Evolutionary conservation across 2,888 invertebrate species (phyloP).

Genomic region (Chymomyza procnemis): DNA sequence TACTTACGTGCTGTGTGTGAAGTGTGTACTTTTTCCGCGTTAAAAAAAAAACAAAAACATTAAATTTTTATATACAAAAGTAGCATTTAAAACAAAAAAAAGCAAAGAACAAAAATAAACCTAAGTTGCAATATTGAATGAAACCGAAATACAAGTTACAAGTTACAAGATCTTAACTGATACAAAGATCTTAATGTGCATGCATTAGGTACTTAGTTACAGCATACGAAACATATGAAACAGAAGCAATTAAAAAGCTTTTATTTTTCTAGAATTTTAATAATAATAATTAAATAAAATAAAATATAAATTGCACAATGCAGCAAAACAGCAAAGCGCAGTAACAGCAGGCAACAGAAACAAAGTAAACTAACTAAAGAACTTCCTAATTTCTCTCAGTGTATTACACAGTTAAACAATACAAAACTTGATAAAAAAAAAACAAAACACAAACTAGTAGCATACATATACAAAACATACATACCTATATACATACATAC

Average conservation of each 20-base stretch:
- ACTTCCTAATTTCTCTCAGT: conserved; percentile 78
- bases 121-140: conserved; percentile 28
- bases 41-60: conserved; percentile 26
- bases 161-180: not conserved
- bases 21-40: conserved; percentile 29
- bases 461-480: conserved; percentile 28
- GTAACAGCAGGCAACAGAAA: conserved; percentile 19
- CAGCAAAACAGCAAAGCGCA: conserved; percentile 6
- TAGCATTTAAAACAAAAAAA: conserved; percentile 1
- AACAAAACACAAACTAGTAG: conserved; percentile 31
- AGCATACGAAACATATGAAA: conserved; percentile 44
- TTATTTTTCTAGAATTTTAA: conserved; percentile 78
- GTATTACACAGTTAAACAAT: conserved; percentile 57
- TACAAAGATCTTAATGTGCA: not conserved
- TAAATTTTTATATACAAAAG: conserved; percentile 23
- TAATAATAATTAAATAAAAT: conserved; percentile 27
- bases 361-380: conserved; percentile 31
- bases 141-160: conserved; percentile 16
- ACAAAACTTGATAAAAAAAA: conserved; percentile 21
- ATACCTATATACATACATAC: conserved; percentile 25
- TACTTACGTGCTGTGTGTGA: not conserved
- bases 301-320: conserved; percentile 24
- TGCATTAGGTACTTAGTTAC: not conserved
- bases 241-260: conserved; percentile 73
- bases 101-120: not conserved